Conservation (phyloP, 2,888 invertebrate genomes). For the Embidobia sp. region DNA sequence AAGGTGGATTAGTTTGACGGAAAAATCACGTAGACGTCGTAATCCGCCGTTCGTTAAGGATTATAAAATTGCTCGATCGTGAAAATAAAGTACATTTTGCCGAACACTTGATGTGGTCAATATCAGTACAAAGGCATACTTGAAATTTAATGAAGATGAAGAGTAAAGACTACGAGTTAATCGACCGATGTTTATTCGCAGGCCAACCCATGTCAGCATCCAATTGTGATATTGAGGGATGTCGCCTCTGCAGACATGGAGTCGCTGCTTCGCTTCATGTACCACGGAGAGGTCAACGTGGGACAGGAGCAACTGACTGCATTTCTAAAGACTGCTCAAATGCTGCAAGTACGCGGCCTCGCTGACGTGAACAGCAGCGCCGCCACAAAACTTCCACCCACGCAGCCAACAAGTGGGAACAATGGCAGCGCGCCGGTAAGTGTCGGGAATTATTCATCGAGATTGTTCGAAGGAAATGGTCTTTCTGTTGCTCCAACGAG, state of each 20-base stretch:
- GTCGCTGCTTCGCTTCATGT: constrained; percentile 94
- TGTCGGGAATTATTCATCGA: constrained; percentile 64
- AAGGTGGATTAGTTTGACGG: no score
- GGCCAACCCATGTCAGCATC: constrained; percentile 95
- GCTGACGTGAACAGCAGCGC: constrained; percentile 88
- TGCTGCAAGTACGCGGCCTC: constrained; percentile 92
- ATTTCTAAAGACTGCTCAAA: constrained; percentile 92
- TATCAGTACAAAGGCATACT: no score
- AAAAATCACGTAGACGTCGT: no score
- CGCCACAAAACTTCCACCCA: constrained; percentile 76
- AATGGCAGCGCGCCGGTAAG: constrained; percentile 89
- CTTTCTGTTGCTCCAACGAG: neutral
- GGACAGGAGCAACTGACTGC: constrained; percentile 93
- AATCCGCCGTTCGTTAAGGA: no score
- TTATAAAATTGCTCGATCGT: no score
- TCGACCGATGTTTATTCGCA: no score
- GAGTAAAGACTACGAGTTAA: no score
- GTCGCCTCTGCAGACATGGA: constrained; percentile 93
- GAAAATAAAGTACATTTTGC: no score
- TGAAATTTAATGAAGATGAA: no score
- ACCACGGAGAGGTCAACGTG: constrained; percentile 95
- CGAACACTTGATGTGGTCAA: no score
- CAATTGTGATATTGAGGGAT: constrained; percentile 93
- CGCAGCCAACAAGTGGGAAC: constrained; percentile 80
- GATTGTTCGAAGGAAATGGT: constrained; percentile 17